phyloP scores from a whole-genome alignment of 2,888 invertebrate genomes.

The Pseudococcus jackbeardsleyi region DNA sequence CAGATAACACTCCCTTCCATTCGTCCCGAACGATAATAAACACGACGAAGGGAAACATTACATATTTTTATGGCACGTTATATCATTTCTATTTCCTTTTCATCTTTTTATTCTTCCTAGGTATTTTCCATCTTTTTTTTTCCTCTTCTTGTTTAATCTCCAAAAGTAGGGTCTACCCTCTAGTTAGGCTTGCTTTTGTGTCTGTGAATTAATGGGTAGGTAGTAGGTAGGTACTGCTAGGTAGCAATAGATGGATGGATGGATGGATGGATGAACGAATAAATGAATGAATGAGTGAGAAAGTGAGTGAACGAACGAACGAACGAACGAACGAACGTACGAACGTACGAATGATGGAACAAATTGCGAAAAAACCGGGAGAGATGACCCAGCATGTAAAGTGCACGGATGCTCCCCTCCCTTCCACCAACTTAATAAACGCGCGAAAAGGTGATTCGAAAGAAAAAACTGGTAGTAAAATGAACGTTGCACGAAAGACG shows the following conservation, averaged over 20 bases:
- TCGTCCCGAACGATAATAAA: slow-evolving; percentile 62
- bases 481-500: too few species aligned
- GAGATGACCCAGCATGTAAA: too few species aligned
- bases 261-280: too few species aligned
- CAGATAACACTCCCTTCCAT: slow-evolving; percentile 63
- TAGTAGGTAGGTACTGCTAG: too few species aligned
- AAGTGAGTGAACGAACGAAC: background rate
- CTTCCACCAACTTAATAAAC: background rate
- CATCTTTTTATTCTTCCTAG: slow-evolving; percentile 59
- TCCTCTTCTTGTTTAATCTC: slow-evolving; percentile 56
- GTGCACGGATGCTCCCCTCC: background rate
- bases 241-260: background rate
- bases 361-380: too few species aligned
- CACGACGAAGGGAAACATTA: slow-evolving; percentile 64
- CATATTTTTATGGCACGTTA: slow-evolving; percentile 65
- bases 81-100: slow-evolving; percentile 66
- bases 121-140: slow-evolving; percentile 51
- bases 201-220: too few species aligned
- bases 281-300: background rate
- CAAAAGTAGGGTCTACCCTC: slow-evolving; percentile 43
- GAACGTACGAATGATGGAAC: too few species aligned
- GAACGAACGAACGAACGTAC: too few species aligned
- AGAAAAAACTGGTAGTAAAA: background rate
- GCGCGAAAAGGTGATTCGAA: background rate
- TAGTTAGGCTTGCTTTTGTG: too few species aligned